Percentiles rank a stretch among this genome's conserved stretches.
phyloP scores from a whole-genome alignment of 2,888 invertebrate genomes.

The Apotomis betuletana region DNA sequence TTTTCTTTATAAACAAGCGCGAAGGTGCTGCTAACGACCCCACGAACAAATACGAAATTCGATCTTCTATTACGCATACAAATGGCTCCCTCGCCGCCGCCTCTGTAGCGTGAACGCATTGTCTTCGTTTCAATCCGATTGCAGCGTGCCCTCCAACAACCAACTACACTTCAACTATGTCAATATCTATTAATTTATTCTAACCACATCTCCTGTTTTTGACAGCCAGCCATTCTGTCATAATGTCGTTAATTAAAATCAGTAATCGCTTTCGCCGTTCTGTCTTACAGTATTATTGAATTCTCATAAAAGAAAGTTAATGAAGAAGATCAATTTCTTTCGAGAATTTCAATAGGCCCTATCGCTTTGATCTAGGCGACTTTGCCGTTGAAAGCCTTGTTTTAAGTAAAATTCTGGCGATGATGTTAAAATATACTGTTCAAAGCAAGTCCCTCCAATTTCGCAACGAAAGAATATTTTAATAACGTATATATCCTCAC shows the following conservation, averaged over 20 bases:
- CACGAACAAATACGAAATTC: slow-evolving; percentile 83
- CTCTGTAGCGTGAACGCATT: slow-evolving; percentile 65
- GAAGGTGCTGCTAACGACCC: slow-evolving; percentile 82
- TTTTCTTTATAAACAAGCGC: slow-evolving; percentile 82
- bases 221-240: slow-evolving; percentile 33
- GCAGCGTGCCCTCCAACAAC: slow-evolving; percentile 52
- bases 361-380: slow-evolving; percentile 62
- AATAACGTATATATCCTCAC: neutral
- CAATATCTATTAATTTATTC: slow-evolving; percentile 55
- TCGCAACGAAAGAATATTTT: too few species aligned
- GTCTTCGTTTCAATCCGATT: slow-evolving; percentile 71
- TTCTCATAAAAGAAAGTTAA: slow-evolving; percentile 66
- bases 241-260: slow-evolving; percentile 34
- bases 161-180: slow-evolving; percentile 54
- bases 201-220: slow-evolving; percentile 47
- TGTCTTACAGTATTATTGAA: slow-evolving; percentile 67
- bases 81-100: slow-evolving; percentile 69
- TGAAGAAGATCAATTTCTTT: slow-evolving; percentile 66
- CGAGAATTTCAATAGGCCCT: slow-evolving; percentile 63
- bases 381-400: neutral
- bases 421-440: neutral
- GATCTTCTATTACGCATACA: slow-evolving; percentile 82
- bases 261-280: slow-evolving; percentile 17
- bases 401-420: neutral
- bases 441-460: neutral